phyloP scores from a whole-genome alignment of 2,888 invertebrate genomes.

The Cybosia mesomella region DNA sequence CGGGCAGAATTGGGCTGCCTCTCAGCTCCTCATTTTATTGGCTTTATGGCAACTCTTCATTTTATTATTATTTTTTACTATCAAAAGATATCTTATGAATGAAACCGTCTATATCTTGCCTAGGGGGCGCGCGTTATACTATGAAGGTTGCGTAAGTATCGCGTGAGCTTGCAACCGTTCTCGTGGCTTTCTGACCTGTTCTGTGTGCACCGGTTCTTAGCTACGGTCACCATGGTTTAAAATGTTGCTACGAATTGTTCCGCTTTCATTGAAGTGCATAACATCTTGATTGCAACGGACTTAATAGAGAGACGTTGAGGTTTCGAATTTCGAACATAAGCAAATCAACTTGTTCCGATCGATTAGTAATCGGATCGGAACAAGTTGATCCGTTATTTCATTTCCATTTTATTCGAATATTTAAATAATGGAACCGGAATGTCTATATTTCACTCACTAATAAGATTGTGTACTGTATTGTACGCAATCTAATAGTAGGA shows the following conservation, averaged over 20 bases:
- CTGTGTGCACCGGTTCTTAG: conserved; percentile 12
- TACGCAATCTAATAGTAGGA: not conserved
- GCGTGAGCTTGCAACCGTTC: conserved; percentile 30
- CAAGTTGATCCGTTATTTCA: too few relatives aligned
- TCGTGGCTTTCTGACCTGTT: conserved; percentile 36
- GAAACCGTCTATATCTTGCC: not conserved
- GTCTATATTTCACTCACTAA: not conserved
- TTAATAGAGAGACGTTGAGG: not conserved
- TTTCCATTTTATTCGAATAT: not conserved
- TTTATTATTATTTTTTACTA: too few relatives aligned
- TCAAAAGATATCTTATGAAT: too few relatives aligned
- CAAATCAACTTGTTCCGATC: too few relatives aligned
- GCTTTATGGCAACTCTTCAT: too few relatives aligned
- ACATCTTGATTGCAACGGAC: not conserved
- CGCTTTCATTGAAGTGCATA: not conserved
- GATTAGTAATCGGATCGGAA: too few relatives aligned
- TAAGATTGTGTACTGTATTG: not conserved
- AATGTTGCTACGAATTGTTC: conserved; percentile 5
- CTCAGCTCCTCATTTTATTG: too few relatives aligned
- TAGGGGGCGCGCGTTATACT: not conserved
- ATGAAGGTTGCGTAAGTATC: conserved; percentile 29
- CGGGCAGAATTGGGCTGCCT: too few relatives aligned
- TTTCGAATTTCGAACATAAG: not conserved
- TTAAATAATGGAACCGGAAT: not conserved
- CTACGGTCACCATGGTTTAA: conserved; percentile 6